Evolutionary conservation across 2,113 vertebrate genomes (phyloP), one percentile per base, ranked within the genome.

Genomic region (Mustela nigripes): DNA sequence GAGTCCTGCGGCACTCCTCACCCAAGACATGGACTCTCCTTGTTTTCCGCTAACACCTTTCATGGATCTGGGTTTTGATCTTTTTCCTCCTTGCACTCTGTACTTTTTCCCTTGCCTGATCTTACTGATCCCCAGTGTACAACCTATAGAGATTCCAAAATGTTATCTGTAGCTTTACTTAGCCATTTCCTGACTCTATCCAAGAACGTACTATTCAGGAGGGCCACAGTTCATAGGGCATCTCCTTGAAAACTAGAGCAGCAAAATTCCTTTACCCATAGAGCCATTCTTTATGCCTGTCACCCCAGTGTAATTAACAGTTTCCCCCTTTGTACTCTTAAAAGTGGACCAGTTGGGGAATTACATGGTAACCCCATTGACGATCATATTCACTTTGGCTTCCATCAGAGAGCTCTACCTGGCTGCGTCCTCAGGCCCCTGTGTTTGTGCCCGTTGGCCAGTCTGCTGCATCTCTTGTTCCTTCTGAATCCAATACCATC

Each of bases 11-110:
- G 18, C 15, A 28, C 22, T 11, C 48, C 5, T 86, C 63, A 31
- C 33, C 24, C 4, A 18, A 82, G 31, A 79, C 2, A 0, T 45
- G 15, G 3, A 73, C 22, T 62, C 60, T 39, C 6, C 2, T 0
- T 50, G 33, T 71, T 79, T 78, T 65, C 53, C 4, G 16, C 71
- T 36, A 31, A 10, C 3, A 28, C 22, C 76, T 89, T 62, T 73
- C 9, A 7, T 36, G 0, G 36, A 45, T 71, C 69, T 94, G 65
- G 19, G 16, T 58, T 84, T 89, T 48, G 81, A 87, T 11, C n/a
- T 28, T 9, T 50, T 89, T 69, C 33, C 39, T 39, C 8, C 4
- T 39, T 7, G 33, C 10, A 18, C 11, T 89, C 26, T 90, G 2
- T 85, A 4, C 11, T 73, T 60, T 71, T 39, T 88, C 50, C 36